Conservation (phyloP, 2,113 vertebrate species). For the Octodon degus region DNA sequence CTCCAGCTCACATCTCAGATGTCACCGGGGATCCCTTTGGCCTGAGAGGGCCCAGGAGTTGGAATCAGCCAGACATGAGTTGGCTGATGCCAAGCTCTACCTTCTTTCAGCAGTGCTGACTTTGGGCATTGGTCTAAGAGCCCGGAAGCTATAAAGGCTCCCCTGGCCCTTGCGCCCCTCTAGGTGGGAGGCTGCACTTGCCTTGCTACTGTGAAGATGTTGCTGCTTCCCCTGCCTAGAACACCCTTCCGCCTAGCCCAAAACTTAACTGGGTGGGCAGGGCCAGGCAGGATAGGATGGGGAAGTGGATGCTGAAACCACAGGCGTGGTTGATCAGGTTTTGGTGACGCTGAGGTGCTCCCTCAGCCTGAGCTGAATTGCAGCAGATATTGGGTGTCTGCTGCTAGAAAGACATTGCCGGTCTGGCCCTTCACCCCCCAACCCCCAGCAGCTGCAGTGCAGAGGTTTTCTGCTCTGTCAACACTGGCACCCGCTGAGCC, state of each 20-base stretch:
- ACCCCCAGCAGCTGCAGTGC: constrained; percentile 61
- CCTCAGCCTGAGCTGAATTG: background rate
- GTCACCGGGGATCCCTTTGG: background rate
- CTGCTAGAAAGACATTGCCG: background rate
- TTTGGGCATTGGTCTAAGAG: background rate
- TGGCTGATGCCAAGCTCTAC: background rate
- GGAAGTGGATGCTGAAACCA: background rate
- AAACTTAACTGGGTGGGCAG: background rate
- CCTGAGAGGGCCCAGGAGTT: background rate
- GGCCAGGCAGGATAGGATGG: background rate
- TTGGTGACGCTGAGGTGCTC: background rate
- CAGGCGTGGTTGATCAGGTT: background rate
- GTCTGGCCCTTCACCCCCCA: background rate
- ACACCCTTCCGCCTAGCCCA: background rate
- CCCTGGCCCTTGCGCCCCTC: background rate
- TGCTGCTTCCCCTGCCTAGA: background rate
- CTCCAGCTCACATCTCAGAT: background rate
- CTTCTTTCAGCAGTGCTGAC: background rate
- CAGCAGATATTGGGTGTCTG: background rate
- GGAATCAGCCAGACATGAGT: background rate
- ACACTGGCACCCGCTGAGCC: background rate
- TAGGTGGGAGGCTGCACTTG: background rate
- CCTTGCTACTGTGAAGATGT: background rate
- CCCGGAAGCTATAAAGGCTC: background rate
- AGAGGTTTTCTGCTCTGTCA: constrained; percentile 63